Percentiles rank a stretch among this genome's conserved stretches.
phyloP scores from a whole-genome alignment of 2,888 invertebrate species.

The Sphaeridia pumilis region DNA sequence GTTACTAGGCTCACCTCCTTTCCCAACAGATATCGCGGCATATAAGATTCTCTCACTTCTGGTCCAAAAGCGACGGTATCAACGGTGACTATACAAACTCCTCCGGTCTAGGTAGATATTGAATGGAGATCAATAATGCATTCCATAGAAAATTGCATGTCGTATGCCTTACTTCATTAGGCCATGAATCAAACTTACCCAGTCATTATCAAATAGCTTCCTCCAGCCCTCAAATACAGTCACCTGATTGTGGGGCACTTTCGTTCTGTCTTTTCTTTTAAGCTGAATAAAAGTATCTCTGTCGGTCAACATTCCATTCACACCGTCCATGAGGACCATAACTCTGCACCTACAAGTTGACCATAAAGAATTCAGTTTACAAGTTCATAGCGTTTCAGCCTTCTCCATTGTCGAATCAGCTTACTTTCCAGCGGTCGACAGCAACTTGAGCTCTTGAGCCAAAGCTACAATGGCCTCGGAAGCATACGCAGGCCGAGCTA shows the following conservation, averaged over 20 bases:
- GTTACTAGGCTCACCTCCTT: constrained; percentile 55
- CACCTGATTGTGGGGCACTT: constrained; percentile 58
- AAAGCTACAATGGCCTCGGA: constrained; percentile 68
- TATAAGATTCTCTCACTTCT: constrained; percentile 52
- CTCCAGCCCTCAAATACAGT: constrained; percentile 64
- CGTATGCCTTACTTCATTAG: no score
- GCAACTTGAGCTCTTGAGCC: constrained; percentile 62
- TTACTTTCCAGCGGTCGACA: constrained; percentile 49
- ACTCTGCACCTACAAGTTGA: constrained; percentile 70
- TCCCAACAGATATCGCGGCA: constrained; percentile 65
- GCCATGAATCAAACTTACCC: no score
- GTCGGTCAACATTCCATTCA: constrained; percentile 68
- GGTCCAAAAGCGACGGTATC: constrained; percentile 50
- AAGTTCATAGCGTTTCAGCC: background rate
- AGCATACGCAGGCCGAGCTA: constrained; percentile 73
- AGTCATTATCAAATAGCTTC: constrained; percentile 65
- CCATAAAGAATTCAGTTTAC: background rate
- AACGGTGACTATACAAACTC: constrained; percentile 58
- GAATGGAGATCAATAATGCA: no score
- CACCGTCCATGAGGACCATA: constrained; percentile 80
- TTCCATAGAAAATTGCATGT: no score
- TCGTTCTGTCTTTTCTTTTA: constrained; percentile 50
- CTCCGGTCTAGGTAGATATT: constrained; percentile 50
- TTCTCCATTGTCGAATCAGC: constrained; percentile 3
- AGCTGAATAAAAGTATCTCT: constrained; percentile 52